These are phyloP conservation scores for Aegotheles bennettii DNA, from an alignment of 2,113 vertebrate species.

Conservation along the genomic window DNA sequence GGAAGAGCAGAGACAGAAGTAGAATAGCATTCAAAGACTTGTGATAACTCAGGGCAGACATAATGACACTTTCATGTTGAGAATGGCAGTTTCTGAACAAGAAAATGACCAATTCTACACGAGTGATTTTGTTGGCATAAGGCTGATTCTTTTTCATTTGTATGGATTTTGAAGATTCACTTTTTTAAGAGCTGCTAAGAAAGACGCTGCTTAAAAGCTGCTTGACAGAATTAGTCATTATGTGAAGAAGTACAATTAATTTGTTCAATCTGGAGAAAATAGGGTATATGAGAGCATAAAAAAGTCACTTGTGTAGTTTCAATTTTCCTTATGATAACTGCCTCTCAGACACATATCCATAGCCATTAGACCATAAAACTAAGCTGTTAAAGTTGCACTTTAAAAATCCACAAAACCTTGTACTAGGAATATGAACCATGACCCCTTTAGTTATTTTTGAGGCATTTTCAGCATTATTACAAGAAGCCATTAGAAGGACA, in stretches of 20 bases:
- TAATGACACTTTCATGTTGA: not conserved
- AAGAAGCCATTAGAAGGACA: not conserved
- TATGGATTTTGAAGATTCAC: not conserved
- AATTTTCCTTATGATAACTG: conserved; percentile 3
- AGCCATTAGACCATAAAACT: conserved; percentile 23
- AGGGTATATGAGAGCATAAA: not conserved
- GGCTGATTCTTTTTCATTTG: not conserved
- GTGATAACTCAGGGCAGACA: not conserved
- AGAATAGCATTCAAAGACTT: not conserved
- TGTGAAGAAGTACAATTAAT: not conserved
- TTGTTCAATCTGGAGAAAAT: conserved; percentile 9
- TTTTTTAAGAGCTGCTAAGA: not conserved
- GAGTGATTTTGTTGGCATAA: not conserved
- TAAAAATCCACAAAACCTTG: conserved; percentile 30
- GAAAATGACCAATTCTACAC: not conserved
- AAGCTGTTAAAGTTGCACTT: conserved; percentile 15
- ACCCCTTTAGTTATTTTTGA: conserved; percentile 4
- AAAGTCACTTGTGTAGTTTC: conserved; percentile 20
- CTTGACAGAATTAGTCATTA: not conserved
- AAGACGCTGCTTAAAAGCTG: not conserved
- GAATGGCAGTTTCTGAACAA: not conserved
- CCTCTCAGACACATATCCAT: not conserved
- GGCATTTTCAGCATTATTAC: conserved; percentile 26
- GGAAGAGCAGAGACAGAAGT: not conserved
- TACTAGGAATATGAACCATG: not conserved